Evolutionary conservation across 2,113 vertebrate genomes (phyloP).

Genomic region (Psittacus erithacus): DNA sequence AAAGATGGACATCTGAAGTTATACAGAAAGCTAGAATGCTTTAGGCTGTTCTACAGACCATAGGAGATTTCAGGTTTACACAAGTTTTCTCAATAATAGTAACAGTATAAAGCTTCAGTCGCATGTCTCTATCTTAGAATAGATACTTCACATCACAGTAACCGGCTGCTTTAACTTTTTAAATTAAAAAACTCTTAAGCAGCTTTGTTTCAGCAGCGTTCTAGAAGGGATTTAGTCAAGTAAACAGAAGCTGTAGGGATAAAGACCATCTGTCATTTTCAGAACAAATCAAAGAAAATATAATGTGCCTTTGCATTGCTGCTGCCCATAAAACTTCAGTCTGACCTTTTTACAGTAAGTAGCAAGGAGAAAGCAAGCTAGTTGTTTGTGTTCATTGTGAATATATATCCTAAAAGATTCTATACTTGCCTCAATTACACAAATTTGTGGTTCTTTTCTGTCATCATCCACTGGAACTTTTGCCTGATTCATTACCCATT

Average conservation of each 20-base stretch:
- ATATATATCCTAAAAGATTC: neutral
- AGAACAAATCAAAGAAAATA: neutral
- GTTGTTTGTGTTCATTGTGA: neutral
- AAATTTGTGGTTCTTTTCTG: slow-evolving; percentile 78
- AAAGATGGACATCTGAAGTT: neutral
- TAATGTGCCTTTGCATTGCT: neutral
- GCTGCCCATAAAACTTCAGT: neutral
- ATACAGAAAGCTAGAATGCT: neutral
- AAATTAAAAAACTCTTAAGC: neutral
- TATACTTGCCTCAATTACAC: slow-evolving; percentile 80
- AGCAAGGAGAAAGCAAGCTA: neutral
- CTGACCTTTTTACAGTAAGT: neutral
- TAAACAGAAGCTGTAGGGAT: neutral
- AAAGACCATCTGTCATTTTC: neutral
- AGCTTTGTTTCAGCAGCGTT: neutral
- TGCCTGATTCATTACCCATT: slow-evolving; percentile 85
- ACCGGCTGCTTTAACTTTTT: neutral
- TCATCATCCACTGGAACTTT: slow-evolving; percentile 78
- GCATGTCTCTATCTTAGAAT: neutral
- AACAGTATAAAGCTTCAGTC: neutral
- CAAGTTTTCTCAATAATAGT: neutral
- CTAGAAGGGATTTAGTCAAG: neutral
- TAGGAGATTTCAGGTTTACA: neutral
- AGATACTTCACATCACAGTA: neutral
- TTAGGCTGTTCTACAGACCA: neutral